Percentiles rank a stretch among this genome's conserved stretches.
Conservation (phyloP, 1,140 invertebrate genomes). For the Cryptotermes secundus region DNA sequence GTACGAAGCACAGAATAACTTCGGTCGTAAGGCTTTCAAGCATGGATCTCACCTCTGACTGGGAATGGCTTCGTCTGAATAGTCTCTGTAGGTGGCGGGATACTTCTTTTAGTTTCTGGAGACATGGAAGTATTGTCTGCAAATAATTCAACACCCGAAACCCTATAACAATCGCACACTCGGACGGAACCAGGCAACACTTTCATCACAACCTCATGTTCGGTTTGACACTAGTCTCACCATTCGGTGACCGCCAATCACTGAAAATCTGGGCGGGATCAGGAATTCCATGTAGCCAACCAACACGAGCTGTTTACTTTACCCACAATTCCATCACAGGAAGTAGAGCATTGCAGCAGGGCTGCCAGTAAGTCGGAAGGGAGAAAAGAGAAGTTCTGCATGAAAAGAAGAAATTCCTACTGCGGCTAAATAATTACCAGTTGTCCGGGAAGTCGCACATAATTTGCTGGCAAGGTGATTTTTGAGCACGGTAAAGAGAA, state of each 20-base stretch:
- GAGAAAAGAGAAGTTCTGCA: not conserved
- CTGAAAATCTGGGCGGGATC: conserved; percentile 26
- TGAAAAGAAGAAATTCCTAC: too few relatives aligned
- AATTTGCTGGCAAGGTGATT: too few relatives aligned
- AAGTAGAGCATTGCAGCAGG: too few relatives aligned
- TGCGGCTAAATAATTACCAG: too few relatives aligned
- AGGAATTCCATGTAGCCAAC: not conserved
- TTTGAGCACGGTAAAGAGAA: too few relatives aligned
- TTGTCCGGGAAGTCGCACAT: too few relatives aligned
- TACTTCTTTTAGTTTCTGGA: conserved; percentile 36
- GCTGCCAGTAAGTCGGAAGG: not conserved
- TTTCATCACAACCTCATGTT: conserved; percentile 33
- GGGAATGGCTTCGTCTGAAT: conserved; percentile 85
- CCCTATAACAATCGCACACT: conserved; percentile 13
- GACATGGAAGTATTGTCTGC: conserved; percentile 33
- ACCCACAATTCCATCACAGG: not conserved
- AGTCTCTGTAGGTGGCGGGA: conserved; percentile 55
- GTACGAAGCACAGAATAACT: not conserved
- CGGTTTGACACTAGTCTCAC: conserved; percentile 32
- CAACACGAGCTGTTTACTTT: not conserved
- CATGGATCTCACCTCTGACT: conserved; percentile 64
- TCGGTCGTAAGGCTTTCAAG: not conserved
- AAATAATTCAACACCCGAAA: conserved; percentile 24
- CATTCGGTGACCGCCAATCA: conserved; percentile 28
- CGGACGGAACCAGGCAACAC: conserved; percentile 26